phyloP scores from a whole-genome alignment of 2,888 invertebrate genomes.

The Lithophane semibrunnea region DNA sequence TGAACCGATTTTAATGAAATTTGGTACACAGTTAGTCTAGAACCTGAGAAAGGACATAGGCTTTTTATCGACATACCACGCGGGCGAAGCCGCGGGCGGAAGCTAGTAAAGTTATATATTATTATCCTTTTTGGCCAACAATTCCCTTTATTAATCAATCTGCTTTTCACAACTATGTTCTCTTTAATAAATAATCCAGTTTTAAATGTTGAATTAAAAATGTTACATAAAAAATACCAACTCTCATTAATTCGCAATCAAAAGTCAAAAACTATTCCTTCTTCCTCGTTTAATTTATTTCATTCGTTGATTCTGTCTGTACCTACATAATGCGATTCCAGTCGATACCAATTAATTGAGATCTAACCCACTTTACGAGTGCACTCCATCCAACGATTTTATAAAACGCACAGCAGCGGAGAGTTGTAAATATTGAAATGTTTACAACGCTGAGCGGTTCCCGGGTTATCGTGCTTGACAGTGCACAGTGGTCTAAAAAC shows the following conservation, averaged over 20 bases:
- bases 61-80: too few species aligned
- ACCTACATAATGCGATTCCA: not conserved
- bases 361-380: constrained; percentile 2
- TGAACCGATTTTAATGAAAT: too few species aligned
- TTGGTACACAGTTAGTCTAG: too few species aligned
- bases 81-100: too few species aligned
- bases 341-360: constrained; percentile 5
- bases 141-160: too few species aligned
- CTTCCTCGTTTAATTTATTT: not conserved
- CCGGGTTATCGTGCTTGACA: constrained; percentile 65
- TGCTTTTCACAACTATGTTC: too few species aligned
- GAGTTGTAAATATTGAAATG: constrained; percentile 70
- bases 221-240: not conserved
- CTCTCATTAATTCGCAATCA: not conserved
- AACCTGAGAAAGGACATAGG: too few species aligned
- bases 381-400: constrained; percentile 19
- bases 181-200: too few species aligned
- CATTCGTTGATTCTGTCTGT: not conserved
- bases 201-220: too few species aligned
- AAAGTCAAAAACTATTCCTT: not conserved
- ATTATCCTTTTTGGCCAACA: not conserved
- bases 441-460: constrained; percentile 60
- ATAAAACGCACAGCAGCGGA: constrained; percentile 41
- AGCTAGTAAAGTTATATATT: not conserved
- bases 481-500: constrained; percentile 42